phyloP scores from a whole-genome alignment of 2,888 invertebrate species.

The Netelia melanura region DNA sequence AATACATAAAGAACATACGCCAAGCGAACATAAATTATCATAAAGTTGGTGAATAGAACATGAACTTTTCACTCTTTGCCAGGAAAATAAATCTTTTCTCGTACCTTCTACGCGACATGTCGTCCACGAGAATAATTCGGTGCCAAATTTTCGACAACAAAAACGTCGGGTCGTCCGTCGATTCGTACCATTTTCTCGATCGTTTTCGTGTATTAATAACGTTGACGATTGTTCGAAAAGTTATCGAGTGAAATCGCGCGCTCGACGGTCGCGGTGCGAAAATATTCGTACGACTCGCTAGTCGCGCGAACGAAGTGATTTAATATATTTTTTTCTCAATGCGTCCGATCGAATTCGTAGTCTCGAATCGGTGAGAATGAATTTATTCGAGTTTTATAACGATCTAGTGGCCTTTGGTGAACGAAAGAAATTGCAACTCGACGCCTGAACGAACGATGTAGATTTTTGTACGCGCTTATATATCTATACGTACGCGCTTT shows the following conservation, averaged over 20 bases:
- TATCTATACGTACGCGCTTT: slow-evolving; percentile 26
- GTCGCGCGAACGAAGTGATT: neutral
- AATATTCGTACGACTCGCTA: neutral
- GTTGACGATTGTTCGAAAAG: neutral
- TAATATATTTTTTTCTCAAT: slow-evolving; percentile 5
- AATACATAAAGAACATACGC: slow-evolving; percentile 26
- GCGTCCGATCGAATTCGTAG: slow-evolving; percentile 9
- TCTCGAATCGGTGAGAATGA: neutral
- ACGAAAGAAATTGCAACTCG: slow-evolving; percentile 38
- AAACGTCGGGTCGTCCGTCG: slow-evolving; percentile 20
- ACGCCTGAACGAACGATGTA: slow-evolving; percentile 12
- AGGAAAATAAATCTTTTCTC: neutral
- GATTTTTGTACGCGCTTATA: neutral
- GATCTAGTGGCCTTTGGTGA: slow-evolving; percentile 1
- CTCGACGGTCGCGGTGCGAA: no score
- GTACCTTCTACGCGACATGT: neutral
- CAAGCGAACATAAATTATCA: slow-evolving; percentile 45
- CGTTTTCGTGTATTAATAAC: slow-evolving; percentile 17
- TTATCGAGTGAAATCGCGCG: no score
- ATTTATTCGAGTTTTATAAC: neutral
- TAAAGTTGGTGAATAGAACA: slow-evolving; percentile 30
- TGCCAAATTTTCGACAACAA: slow-evolving; percentile 32
- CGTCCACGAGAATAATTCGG: slow-evolving; percentile 8
- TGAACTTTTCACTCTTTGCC: neutral
- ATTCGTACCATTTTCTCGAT: neutral